Percentiles rank a stretch among this genome's conserved stretches.
These are phyloP conservation scores for Temnothorax curvispinosus DNA, from an alignment of 1,140 invertebrate genomes.

Conservation along the genomic window DNA sequence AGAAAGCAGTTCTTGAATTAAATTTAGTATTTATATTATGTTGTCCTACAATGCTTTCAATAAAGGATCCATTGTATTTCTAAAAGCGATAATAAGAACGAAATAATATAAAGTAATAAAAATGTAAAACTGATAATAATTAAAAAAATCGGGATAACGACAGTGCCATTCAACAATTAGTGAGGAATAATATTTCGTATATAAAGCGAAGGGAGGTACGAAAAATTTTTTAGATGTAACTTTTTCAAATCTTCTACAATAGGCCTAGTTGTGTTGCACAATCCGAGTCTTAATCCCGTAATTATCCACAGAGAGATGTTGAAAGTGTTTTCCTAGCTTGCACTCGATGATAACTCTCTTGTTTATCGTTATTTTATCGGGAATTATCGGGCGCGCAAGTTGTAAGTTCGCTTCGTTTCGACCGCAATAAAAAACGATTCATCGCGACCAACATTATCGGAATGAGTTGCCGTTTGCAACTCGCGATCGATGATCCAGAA, in stretches of 20 bases:
- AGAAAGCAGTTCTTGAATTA: neutral
- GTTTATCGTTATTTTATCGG: conserved; percentile 37
- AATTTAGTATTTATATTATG: neutral
- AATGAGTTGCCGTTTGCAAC: neutral
- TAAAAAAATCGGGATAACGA: neutral
- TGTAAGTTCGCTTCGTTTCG: conserved; percentile 10
- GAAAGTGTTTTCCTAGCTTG: conserved; percentile 25
- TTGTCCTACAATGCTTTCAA: neutral
- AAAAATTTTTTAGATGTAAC: neutral
- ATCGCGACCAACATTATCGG: neutral
- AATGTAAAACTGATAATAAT: conserved; percentile 10
- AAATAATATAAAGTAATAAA: neutral
- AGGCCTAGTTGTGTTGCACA: neutral
- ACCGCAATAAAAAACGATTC: neutral
- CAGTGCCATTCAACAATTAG: neutral
- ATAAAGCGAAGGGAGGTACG: neutral
- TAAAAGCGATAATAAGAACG: neutral
- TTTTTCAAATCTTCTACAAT: neutral
- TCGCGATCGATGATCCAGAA: conserved; percentile 20
- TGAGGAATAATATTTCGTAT: conserved; percentile 1
- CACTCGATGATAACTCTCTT: conserved; percentile 30
- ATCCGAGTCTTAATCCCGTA: neutral
- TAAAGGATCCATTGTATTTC: neutral
- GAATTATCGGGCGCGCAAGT: neutral
- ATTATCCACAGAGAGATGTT: conserved; percentile 3